phyloP scores from a whole-genome alignment of 2,113 vertebrate genomes.

The Oncorhynchus kisutch region DNA sequence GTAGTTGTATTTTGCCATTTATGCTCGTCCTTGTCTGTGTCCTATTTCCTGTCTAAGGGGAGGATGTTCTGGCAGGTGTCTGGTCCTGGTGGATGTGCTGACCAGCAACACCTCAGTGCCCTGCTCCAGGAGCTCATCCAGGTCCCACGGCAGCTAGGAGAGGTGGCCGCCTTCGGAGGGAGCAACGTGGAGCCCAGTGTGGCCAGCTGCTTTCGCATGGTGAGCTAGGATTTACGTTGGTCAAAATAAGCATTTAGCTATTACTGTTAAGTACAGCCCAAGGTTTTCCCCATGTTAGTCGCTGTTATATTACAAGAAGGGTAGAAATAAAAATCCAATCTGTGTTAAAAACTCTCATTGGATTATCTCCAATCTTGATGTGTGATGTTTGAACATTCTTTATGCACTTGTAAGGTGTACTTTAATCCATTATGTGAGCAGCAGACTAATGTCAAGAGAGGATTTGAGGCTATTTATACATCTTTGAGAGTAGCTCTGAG shows the following conservation, averaged over 20 bases:
- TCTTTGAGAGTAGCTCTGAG: background rate
- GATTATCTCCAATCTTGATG: background rate
- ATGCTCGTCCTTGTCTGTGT: too few relatives aligned
- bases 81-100: slow-evolving; percentile 66
- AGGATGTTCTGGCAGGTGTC: slow-evolving; percentile 80
- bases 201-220: slow-evolving; percentile 83
- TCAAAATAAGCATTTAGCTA: too few relatives aligned
- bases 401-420: background rate
- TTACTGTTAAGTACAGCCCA: too few relatives aligned
- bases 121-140: slow-evolving; percentile 83
- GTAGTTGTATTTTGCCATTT: too few relatives aligned
- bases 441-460: background rate
- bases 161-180: slow-evolving; percentile 81
- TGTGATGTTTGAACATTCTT: background rate
- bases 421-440: background rate
- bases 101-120: slow-evolving; percentile 78
- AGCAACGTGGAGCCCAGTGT: slow-evolving; percentile 85
- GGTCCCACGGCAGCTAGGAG: slow-evolving; percentile 81
- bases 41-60: too few relatives aligned
- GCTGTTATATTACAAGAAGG: too few relatives aligned
- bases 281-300: too few relatives aligned
- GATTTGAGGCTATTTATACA: background rate
- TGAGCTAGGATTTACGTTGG: slow-evolving; percentile 51
- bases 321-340: too few relatives aligned
- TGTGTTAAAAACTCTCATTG: background rate